Evolutionary conservation across 2,113 vertebrate species (phyloP).

Genomic region (Heloderma charlesbogerti): DNA sequence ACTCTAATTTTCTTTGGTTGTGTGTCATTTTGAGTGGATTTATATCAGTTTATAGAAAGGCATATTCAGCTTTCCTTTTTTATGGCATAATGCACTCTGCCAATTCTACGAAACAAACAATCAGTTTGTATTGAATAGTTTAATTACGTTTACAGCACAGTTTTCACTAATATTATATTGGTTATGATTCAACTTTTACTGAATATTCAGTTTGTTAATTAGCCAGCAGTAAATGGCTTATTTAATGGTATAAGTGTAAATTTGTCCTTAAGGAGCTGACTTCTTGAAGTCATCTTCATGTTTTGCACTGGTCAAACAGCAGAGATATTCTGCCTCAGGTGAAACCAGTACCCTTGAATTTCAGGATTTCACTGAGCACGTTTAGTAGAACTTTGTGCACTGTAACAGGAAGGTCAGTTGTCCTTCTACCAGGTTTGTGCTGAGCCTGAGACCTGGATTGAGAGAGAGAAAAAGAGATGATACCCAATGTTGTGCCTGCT

Average conservation of each 20-base stretch:
- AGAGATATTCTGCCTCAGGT: neutral
- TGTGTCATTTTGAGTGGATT: neutral
- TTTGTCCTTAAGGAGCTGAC: neutral
- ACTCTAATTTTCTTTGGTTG: conserved; percentile 9
- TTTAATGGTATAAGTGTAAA: neutral
- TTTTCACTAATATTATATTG: neutral
- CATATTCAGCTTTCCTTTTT: neutral
- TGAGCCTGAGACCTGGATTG: neutral
- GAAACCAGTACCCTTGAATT: neutral
- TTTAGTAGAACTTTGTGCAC: neutral
- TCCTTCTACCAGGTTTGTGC: neutral
- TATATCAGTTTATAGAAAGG: neutral
- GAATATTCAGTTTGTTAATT: neutral
- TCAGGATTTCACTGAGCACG: neutral
- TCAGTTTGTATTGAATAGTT: neutral
- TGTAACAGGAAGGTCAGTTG: too few species aligned
- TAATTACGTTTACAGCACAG: neutral
- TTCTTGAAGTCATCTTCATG: neutral
- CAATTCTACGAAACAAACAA: neutral
- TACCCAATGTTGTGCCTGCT: neutral
- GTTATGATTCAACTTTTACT: conserved; percentile 4
- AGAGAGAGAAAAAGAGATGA: too few species aligned
- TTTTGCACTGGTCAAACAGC: neutral
- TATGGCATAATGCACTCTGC: neutral
- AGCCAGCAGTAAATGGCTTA: neutral